A percentile compares a stretch with the other conserved stretches of the same genome.
These are phyloP conservation scores for Lutjanus argentimaculatus DNA, from an alignment of 2,797 vertebrate genomes.

Conservation along the genomic window DNA sequence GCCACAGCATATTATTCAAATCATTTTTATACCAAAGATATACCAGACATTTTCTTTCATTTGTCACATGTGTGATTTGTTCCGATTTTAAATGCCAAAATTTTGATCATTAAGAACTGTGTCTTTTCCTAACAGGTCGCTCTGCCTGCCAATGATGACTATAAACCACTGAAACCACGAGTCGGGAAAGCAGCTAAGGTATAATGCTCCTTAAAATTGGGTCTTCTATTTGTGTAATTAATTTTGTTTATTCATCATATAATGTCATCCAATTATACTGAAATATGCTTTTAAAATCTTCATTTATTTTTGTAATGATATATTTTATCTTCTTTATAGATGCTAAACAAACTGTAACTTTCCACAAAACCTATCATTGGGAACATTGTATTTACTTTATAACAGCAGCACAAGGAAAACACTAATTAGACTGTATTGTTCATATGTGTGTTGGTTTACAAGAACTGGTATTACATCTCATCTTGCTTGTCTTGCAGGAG, in stretches of 20 bases:
- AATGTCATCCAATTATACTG: no score
- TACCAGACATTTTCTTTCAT: not conserved
- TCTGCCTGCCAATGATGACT: constrained; percentile 90
- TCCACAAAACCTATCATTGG: no score
- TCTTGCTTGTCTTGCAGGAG: constrained; percentile 86
- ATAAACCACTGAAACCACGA: constrained; percentile 90
- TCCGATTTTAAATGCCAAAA: not conserved
- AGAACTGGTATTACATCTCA: not conserved
- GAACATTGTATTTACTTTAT: no score
- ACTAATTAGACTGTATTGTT: no score
- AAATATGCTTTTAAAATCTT: not conserved
- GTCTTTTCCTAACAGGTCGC: constrained; percentile 88
- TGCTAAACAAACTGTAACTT: no score
- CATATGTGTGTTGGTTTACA: not conserved
- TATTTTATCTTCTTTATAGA: not conserved
- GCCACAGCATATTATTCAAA: not conserved
- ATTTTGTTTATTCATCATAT: not conserved
- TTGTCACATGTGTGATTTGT: not conserved
- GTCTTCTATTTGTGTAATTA: not conserved
- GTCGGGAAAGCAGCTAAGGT: constrained; percentile 98
- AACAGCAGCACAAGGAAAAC: no score
- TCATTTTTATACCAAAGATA: not conserved
- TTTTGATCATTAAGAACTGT: not conserved
- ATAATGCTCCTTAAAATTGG: not conserved
- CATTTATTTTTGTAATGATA: not conserved